These are phyloP conservation scores for Ascidia mentula DNA, from an alignment of 23 tunicate species.

Conservation along the genomic window DNA sequence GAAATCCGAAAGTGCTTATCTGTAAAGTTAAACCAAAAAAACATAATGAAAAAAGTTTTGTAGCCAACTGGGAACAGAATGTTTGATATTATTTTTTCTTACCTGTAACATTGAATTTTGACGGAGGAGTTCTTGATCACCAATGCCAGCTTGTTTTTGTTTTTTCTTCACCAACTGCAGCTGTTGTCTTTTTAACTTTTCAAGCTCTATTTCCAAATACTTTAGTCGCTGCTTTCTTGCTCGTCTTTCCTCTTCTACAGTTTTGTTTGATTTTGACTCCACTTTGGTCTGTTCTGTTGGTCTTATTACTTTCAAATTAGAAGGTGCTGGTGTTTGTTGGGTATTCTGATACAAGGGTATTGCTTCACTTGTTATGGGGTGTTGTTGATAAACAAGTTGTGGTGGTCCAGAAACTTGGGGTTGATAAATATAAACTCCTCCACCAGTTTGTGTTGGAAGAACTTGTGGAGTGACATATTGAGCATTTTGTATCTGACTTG, in stretches of 20 bases:
- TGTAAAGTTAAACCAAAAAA: too few species aligned
- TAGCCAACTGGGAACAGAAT: too few species aligned
- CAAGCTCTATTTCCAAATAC: conserved; percentile 64
- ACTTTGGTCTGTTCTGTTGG: neutral
- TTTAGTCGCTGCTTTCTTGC: conserved; percentile 60
- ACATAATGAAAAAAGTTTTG: too few species aligned
- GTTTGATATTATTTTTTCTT: neutral
- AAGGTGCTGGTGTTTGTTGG: neutral
- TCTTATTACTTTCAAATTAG: conserved; percentile 12
- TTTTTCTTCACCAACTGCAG: conserved; percentile 48
- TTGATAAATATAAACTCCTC: conserved; percentile 14
- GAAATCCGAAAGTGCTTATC: too few species aligned
- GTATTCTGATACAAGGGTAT: neutral
- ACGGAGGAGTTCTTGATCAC: conserved; percentile 46
- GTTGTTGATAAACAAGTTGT: conserved; percentile 35
- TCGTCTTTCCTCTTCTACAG: conserved; percentile 38
- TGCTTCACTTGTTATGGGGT: neutral
- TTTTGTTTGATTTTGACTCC: neutral
- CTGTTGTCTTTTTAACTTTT: conserved; percentile 73
- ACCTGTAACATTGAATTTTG: conserved; percentile 60
- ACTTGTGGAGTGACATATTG: conserved; percentile 5
- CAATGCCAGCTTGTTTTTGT: conserved; percentile 24
- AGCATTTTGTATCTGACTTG: conserved; percentile 4
- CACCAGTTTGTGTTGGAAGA: neutral
- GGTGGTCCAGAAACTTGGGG: conserved; percentile 22